phyloP scores from a whole-genome alignment of 2,797 vertebrate species.

The Acanthiza pusilla region DNA sequence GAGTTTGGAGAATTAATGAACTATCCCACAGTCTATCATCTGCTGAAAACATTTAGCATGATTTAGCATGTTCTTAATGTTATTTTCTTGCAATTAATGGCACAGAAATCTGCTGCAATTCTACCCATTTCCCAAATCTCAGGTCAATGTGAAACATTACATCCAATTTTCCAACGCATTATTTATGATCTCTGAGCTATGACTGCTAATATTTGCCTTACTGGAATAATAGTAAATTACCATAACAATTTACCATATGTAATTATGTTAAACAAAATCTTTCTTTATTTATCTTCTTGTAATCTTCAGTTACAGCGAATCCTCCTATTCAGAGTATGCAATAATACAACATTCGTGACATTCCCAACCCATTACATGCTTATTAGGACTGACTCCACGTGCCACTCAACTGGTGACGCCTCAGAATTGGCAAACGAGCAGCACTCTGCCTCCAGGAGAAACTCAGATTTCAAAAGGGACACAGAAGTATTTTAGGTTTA shows the following conservation, averaged over 20 bases:
- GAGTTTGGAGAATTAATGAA: conserved; percentile 13
- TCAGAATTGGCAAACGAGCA: not conserved
- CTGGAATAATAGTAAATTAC: conserved; percentile 40
- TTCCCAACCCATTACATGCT: not conserved
- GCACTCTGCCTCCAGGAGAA: not conserved
- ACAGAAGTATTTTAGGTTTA: not conserved
- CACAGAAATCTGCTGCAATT: not conserved
- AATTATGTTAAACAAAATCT: conserved; percentile 41
- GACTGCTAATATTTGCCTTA: conserved; percentile 45
- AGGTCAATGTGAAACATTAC: conserved; percentile 34
- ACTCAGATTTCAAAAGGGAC: not conserved
- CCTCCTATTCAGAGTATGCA: not conserved
- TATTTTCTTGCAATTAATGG: conserved; percentile 40
- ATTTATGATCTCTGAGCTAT: conserved; percentile 39
- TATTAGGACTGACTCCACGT: not conserved
- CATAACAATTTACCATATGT: conserved; percentile 37
- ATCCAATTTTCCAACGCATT: conserved; percentile 22
- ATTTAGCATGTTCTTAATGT: not conserved
- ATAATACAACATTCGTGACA: not conserved
- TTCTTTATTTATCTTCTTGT: conserved; percentile 30
- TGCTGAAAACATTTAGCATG: not conserved
- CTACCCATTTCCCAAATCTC: not conserved
- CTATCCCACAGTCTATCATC: not conserved
- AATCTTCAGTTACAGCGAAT: conserved; percentile 12
- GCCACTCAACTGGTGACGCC: not conserved